Percentiles rank a stretch among this genome's conserved stretches.
Conservation (phyloP, 2,113 vertebrate genomes). For the Typhlomys cinereus region DNA sequence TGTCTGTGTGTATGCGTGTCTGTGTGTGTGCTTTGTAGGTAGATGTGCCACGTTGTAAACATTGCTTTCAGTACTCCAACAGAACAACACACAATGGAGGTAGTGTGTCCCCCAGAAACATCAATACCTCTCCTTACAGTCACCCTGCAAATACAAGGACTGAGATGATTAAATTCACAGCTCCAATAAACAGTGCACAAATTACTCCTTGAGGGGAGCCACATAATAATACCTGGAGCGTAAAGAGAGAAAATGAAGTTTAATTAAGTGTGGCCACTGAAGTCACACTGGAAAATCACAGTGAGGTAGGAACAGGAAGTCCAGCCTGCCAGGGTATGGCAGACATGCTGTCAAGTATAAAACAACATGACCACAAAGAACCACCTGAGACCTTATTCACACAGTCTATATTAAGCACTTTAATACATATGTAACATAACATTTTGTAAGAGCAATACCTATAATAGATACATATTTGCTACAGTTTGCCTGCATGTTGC, state of each 20-base stretch:
- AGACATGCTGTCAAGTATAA: not conserved
- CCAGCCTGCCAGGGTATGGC: not conserved
- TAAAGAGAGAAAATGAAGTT: slow-evolving; percentile 84
- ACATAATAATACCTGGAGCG: slow-evolving; percentile 83
- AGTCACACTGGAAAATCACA: slow-evolving; percentile 73
- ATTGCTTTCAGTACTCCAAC: slow-evolving; percentile 44
- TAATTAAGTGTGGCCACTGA: slow-evolving; percentile 86
- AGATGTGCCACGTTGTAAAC: not conserved
- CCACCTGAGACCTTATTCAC: not conserved
- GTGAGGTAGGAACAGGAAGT: slow-evolving; percentile 60
- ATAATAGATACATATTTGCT: not conserved
- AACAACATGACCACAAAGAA: not conserved
- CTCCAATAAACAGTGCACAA: slow-evolving; percentile 84
- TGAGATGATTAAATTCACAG: slow-evolving; percentile 84
- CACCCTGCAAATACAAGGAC: slow-evolving; percentile 48
- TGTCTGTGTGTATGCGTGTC: no score
- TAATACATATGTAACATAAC: not conserved
- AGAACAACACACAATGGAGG: slow-evolving; percentile 38
- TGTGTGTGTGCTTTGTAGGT: slow-evolving; percentile 42
- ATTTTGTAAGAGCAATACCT: not conserved
- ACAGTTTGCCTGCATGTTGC: no score
- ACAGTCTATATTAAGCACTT: not conserved
- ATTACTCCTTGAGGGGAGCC: slow-evolving; percentile 82
- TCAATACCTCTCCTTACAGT: slow-evolving; percentile 75
- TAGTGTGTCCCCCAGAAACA: slow-evolving; percentile 68